Base-by-base conservation (phyloP, 2,888 invertebrate genomes). In the Epistrophe eligans region DNA sequence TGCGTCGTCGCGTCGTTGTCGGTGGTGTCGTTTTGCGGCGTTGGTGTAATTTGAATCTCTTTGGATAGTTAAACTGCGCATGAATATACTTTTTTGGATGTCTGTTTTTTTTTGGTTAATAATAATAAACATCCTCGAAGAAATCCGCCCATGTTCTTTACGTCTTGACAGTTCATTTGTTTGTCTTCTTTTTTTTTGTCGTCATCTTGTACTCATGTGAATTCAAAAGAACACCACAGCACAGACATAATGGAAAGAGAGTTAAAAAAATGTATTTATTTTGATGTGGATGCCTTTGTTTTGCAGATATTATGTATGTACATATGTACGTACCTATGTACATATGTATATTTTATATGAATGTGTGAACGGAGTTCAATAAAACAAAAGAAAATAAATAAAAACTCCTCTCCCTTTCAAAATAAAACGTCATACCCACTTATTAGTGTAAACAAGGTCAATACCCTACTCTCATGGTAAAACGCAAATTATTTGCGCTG, bases 21-120 rank as follows among this genome's bases (percentile, higher is more conserved):
- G 24, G 24, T 24, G 1, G 38, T 62, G 3, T 8, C 28, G n/a
- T 45, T n/a, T 19, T 35, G 40, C 66, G 40, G 38, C 43, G 50
- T 60, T 85, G 81, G 81, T 79, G 85, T 74, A 82, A 85, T 77
- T 85, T 74, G 74, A 85, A 74, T 71, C 80, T 32, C 64, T 70
- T 57, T 70, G 70, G n/a, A 62, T 45, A 48, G n/a, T 73, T 32
- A 45, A 10, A 79, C 43, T 79, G 85, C 85, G 85, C 85, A 85
- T 81, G 85, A n/a, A n/a, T n/a, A n/a, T 70, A 58, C n/a, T 17
- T 24, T 52, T 38, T 7, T 76, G 17, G 24, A 24, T 38, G 19
- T 38, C 52, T 67, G 4, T 58, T 32, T 58, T 60, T 60, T 55
- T 35, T n/a, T 60, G 24, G 24, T 72, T 55, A 55, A 64, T 66